These are phyloP conservation scores for Malurus splendens DNA, from an alignment of 2,797 vertebrate species.

Conservation along the genomic window DNA sequence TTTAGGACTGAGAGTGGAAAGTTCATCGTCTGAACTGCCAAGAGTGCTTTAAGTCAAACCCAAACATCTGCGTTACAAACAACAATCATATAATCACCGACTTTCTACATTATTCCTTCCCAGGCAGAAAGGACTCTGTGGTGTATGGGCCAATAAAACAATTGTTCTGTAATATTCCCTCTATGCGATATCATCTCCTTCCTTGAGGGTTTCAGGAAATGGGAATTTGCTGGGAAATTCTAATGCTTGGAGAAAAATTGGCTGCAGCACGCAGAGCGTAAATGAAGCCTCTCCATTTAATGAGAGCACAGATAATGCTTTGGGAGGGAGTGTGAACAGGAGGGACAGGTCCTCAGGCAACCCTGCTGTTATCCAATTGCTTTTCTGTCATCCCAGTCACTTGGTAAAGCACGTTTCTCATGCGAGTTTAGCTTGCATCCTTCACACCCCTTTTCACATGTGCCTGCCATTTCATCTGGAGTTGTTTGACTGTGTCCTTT, in stretches of 20 bases:
- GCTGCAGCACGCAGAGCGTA: background rate
- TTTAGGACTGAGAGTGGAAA: background rate
- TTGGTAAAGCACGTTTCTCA: background rate
- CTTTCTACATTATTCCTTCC: background rate
- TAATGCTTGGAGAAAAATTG: background rate
- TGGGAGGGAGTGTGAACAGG: background rate
- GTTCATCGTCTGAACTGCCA: background rate
- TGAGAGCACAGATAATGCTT: background rate
- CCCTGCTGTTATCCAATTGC: background rate
- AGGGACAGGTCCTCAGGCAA: background rate
- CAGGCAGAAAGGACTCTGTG: background rate
- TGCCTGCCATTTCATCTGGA: background rate
- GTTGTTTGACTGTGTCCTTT: background rate
- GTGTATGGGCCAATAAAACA: background rate
- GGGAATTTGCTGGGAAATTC: background rate
- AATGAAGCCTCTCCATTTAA: background rate
- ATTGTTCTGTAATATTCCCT: background rate
- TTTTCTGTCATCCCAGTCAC: background rate
- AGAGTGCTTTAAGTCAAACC: background rate
- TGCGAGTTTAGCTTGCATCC: background rate
- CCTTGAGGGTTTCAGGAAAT: background rate
- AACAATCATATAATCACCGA: background rate
- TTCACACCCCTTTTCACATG: background rate
- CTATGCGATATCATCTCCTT: background rate
- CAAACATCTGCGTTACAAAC: background rate